phyloP scores from a whole-genome alignment of 2,888 invertebrate genomes.

The Andrena camellia region DNA sequence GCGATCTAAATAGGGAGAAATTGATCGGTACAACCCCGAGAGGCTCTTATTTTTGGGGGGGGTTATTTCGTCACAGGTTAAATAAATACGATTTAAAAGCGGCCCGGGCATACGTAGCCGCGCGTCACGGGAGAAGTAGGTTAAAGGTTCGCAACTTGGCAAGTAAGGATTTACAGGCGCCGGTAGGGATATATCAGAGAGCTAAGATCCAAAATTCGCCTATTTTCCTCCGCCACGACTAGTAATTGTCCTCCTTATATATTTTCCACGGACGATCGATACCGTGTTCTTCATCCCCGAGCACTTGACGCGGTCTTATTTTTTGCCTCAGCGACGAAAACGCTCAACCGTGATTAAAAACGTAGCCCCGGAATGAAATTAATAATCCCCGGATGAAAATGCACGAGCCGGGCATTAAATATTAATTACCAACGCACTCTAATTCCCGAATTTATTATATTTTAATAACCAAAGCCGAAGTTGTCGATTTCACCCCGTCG shows the following conservation, averaged over 20 bases:
- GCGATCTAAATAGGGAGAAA: constrained; percentile 24
- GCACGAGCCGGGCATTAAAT: no score
- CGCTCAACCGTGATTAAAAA: constrained; percentile 20
- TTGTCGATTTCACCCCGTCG: no score
- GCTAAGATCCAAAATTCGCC: constrained; percentile 54
- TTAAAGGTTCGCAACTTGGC: constrained; percentile 65
- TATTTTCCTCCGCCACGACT: constrained; percentile 3
- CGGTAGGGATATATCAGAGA: constrained; percentile 42
- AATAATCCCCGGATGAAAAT: neutral
- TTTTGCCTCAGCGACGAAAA: neutral
- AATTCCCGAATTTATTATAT: no score
- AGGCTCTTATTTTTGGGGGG: constrained; percentile 48
- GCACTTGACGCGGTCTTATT: constrained; percentile 22
- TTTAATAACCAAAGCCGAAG: no score
- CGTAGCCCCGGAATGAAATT: constrained; percentile 9
- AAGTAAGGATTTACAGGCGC: constrained; percentile 46
- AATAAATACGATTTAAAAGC: constrained; percentile 60
- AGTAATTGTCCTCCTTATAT: constrained; percentile 37
- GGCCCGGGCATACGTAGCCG: constrained; percentile 40
- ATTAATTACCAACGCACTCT: no score
- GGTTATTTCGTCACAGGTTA: constrained; percentile 49
- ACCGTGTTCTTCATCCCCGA: constrained; percentile 25
- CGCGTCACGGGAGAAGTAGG: constrained; percentile 56
- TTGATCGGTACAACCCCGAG: constrained; percentile 29
- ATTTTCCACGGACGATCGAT: constrained; percentile 42